Conservation (phyloP, 2,113 vertebrate genomes). For the Stercorarius parasiticus region DNA sequence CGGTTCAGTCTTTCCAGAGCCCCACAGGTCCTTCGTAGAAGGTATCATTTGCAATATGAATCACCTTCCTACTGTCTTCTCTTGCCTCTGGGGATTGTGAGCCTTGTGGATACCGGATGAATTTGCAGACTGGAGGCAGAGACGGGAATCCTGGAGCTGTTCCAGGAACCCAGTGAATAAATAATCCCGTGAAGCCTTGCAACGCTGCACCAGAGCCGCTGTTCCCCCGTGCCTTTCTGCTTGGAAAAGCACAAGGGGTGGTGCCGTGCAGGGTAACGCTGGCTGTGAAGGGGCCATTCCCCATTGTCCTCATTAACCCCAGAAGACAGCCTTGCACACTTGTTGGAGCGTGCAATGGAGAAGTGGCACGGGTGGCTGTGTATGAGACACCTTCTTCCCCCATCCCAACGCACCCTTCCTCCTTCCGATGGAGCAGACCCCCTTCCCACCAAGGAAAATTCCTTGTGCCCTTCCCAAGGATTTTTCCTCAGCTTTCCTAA, state of each 20-base stretch:
- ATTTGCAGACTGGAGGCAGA: neutral
- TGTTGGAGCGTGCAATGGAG: neutral
- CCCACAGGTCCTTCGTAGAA: neutral
- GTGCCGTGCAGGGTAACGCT: neutral
- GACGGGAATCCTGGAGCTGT: neutral
- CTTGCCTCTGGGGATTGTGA: neutral
- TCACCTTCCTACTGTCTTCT: neutral
- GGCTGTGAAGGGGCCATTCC: neutral
- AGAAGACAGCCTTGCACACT: neutral
- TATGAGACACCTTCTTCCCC: neutral
- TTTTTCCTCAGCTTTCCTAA: neutral
- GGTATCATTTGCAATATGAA: neutral
- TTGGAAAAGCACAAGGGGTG: neutral
- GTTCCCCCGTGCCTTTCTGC: neutral
- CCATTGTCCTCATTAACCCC: neutral
- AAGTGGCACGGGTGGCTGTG: neutral
- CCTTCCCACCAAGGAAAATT: neutral
- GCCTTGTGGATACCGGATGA: neutral
- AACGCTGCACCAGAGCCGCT: neutral
- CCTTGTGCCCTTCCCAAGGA: neutral
- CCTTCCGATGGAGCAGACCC: neutral
- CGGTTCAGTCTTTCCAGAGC: neutral
- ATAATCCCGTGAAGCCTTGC: neutral
- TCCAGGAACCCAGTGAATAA: slow-evolving; percentile 42
- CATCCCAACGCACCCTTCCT: neutral